Evolutionary conservation across 2,113 vertebrate genomes (phyloP), one percentile per base, ranked within the genome.

Genomic region (Notarius lentiginosus): DNA sequence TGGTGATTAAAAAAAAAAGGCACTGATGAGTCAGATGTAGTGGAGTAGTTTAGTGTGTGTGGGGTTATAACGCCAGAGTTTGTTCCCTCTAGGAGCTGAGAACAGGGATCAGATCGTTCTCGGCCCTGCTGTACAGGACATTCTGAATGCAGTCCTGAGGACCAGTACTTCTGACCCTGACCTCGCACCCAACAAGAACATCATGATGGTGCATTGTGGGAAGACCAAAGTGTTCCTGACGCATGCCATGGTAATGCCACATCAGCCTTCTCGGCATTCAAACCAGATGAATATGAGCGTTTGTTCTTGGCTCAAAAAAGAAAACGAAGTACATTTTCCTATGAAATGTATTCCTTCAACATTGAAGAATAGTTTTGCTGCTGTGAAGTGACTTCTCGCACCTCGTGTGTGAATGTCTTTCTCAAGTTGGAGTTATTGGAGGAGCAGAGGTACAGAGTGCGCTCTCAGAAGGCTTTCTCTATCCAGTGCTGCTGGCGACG

Each of bases 191-290:
- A 82, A 51, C 2, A 90, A 91, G 85, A 87, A 85, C 58, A 87
- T 34, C 12, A n/a, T 86, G 1, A 87, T 94, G 24, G 93, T 96
- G 83, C 97, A 95, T 86, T 97, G 97, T 17, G 98, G 98, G 73
- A 96, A 90, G 89, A 98, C 97, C 76, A 99, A 99, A 95, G 95
- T 98, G 27, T 99, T 99, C 91, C 93, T 99, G 93, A 97, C 96
- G 0, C 95, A 95, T 58, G 88, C 87, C 2, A 94, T 94, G 96
- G 98, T 99, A 85, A 95, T 96, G 55, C 47, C 61, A 27, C 8
- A 10, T 30, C 47, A 76, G 49, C 34, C 8, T 30, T 34, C 15
- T 53, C 49, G 41, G 47, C 12, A 15, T 79, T 79, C 56, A n/a
- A 68, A 22, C 30, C 2, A 11, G 27, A 58, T 8, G 10, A 66